Evolutionary conservation across 1,140 invertebrate genomes (phyloP), one percentile per base, ranked within the genome.

Genomic region (Brachionus manjavacas): DNA sequence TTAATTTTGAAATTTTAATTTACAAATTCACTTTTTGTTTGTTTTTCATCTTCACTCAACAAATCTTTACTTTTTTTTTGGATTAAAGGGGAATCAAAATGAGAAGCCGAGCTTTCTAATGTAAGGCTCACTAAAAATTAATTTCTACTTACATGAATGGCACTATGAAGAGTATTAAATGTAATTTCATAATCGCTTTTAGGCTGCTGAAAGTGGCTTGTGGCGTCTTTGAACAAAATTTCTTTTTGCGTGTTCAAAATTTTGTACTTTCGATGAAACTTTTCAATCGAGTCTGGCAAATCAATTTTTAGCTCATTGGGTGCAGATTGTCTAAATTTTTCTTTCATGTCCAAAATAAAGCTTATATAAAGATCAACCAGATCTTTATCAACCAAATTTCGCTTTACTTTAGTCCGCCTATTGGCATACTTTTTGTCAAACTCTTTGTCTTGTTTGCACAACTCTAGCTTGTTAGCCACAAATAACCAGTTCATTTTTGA

Each of bases 181-280:
- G 79, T 81, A 12, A 81, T 81, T 64, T 81, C 79, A 14, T 81
- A 81, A 25, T 81, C 79, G 31, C 11, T 81, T 39, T 41, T 81
- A 0, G 79, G 79, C 16, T 81, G 79, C n/a, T 60, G 31, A 81
- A 41, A 81, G 25, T 39, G 46, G 41, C 79, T 43, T 9, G n/a
- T 25, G 2, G n/a, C 20, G 6, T 23, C 60, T 25, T 81, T 81
- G 9, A 81, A 64, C 41, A 81, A 46, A 16, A 81, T 12, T 20
- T 81, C 52, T 20, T 81, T 60, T 25, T 41, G 39, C 3, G 52
- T 43, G 28, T 81, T 81, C 16, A 60, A 64, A 14, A 81, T 81
- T 31, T 68, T 81, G 41, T 64, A 81, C 39, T 81, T 81, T 39
- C 41, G 39, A 46, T 81, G 31, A 81, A 81, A 81, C 28, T 64